Evolutionary conservation across 2,113 vertebrate species (phyloP).

Genomic region (Corythaeola cristata): DNA sequence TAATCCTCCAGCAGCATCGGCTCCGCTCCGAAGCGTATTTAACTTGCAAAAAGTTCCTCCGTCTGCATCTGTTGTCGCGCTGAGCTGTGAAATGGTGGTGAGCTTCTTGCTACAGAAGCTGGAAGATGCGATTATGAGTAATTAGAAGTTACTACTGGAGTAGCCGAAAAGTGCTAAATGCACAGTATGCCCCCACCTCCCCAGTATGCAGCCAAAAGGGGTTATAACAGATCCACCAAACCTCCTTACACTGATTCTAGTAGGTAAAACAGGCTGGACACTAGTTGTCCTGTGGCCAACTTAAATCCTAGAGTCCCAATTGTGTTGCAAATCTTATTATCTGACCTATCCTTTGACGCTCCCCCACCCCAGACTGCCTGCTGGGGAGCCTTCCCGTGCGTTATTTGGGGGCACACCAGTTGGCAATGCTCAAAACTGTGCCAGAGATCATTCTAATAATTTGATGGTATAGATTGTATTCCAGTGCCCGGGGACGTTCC

Average conservation of each 20-base stretch:
- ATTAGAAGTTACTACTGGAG: neutral
- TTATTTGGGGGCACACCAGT: neutral
- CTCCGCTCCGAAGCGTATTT: neutral
- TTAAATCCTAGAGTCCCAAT: neutral
- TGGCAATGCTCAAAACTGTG: neutral
- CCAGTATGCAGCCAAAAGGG: neutral
- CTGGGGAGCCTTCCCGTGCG: neutral
- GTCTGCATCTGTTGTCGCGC: neutral
- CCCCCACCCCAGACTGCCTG: neutral
- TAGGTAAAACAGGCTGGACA: neutral
- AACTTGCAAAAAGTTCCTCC: neutral
- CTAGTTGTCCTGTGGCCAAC: neutral
- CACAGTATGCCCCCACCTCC: neutral
- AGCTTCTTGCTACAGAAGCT: neutral
- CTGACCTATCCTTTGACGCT: neutral
- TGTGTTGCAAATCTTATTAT: neutral
- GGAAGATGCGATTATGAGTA: neutral
- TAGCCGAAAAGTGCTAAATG: neutral
- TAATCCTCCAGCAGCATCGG: neutral
- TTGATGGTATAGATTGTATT: neutral
- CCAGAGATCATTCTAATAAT: neutral
- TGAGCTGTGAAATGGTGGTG: neutral
- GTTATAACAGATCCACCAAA: neutral
- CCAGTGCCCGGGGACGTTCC: neutral
- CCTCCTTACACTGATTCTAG: neutral